Conservation (phyloP, 2,888 invertebrate genomes). For the Microctonus aethiopoides region DNA sequence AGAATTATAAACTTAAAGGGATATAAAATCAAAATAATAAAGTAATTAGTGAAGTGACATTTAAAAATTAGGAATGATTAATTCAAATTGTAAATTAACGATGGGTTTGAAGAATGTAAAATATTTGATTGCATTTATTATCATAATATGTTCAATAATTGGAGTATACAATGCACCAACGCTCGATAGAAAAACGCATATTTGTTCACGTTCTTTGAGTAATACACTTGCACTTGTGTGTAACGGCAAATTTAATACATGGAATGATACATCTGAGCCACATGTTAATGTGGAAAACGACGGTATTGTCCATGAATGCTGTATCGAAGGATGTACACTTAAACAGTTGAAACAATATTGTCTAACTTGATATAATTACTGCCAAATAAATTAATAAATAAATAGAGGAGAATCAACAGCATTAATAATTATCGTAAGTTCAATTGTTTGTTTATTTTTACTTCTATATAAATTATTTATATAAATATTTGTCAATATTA, state of each 20-base stretch:
- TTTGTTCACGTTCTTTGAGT: conserved; percentile 11
- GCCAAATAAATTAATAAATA: background rate
- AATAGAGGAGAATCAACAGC: background rate
- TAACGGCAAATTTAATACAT: conserved; percentile 1
- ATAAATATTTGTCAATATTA: no score
- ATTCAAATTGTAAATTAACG: background rate
- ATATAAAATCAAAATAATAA: background rate
- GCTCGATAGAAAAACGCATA: background rate
- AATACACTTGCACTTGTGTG: background rate
- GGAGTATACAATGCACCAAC: background rate
- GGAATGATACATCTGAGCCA: background rate
- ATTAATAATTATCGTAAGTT: no score
- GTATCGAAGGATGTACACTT: background rate
- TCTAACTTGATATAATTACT: conserved; percentile 12
- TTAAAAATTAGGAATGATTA: background rate
- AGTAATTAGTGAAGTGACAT: background rate
- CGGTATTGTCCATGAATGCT: conserved; percentile 20
- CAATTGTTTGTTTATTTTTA: no score
- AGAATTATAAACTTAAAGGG: background rate
- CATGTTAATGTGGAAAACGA: background rate
- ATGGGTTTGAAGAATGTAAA: background rate
- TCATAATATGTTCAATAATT: background rate
- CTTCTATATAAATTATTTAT: no score
- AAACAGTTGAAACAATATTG: conserved; percentile 6
- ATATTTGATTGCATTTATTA: background rate